phyloP scores from a whole-genome alignment of 92 coral and sea anemone genomes.

The Meandrina meandrites region DNA sequence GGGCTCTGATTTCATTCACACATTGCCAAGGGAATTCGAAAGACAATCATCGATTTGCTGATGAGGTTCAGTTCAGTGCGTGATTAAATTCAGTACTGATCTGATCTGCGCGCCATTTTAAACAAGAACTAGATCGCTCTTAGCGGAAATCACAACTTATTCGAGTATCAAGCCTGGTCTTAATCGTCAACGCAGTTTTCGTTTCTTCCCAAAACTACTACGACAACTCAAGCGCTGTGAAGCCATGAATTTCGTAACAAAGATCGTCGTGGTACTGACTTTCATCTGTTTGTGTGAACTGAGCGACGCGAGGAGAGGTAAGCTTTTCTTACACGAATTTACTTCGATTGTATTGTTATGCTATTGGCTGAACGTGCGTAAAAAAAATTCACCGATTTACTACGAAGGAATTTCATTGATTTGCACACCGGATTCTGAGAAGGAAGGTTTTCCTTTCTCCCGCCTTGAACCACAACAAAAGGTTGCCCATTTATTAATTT shows the following conservation, averaged over 20 bases:
- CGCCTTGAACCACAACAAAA: constrained; percentile 30
- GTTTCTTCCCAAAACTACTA: neutral
- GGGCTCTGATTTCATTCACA: constrained; percentile 25
- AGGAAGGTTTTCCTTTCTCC: constrained; percentile 1
- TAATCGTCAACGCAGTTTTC: neutral
- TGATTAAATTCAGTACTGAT: neutral
- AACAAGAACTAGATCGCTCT: neutral
- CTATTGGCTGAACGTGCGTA: neutral
- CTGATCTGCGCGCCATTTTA: neutral
- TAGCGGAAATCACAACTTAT: neutral
- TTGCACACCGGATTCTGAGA: neutral
- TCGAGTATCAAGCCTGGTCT: neutral
- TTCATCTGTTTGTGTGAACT: constrained; percentile 28
- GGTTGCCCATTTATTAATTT: neutral
- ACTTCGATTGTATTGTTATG: neutral
- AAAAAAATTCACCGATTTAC: constrained; percentile 21
- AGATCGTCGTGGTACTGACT: constrained; percentile 8
- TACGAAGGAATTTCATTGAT: constrained; percentile 42
- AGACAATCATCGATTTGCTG: constrained; percentile 11
- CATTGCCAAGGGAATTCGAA: constrained; percentile 25
- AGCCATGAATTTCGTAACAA: constrained; percentile 35
- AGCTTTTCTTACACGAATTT: neutral
- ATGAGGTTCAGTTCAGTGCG: constrained; percentile 6
- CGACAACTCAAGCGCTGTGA: neutral
- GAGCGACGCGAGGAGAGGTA: constrained; percentile 33